Base-by-base conservation (phyloP, 2,797 vertebrate genomes). In the Gymnopithys bicolor region DNA sequence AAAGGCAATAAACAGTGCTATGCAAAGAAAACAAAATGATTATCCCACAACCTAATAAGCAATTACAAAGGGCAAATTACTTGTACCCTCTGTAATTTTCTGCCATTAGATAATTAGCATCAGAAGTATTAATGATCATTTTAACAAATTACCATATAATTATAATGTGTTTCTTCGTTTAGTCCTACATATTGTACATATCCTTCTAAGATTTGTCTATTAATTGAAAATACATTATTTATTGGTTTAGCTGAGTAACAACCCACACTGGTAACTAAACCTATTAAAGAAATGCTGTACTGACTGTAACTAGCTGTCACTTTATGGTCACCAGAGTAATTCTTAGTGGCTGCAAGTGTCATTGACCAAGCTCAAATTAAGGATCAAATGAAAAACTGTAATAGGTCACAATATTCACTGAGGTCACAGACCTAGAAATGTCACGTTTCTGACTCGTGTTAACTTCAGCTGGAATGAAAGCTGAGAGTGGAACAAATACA, bases 71-170 rank as follows among this genome's bases (percentile, higher is more conserved):
- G 94, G 84, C 73, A 77, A 81, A 95, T 94, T 19, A 49, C 60
- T 89, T 88, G 56, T 68, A 84, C 87, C 85, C 91, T 84, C 93
- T 82, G 89, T 91, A 83, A 94, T 94, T 96, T 95, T 96, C 94
- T 96, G 80, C 90, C 90, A 93, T 88, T 94, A 94, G 92, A 74
- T 96, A 94, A 97, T 96, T 96, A 93, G 89, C 79, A 90, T 91
- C 88, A 90, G 87, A 96, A 93, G 91, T 96, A 95, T 96, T 96
- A 95, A 96, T 71, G 89, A 95, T 84, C 41, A 33, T 94, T 95
- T 92, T 92, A 90, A 95, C 69, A 94, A 91, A 96, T 96, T 93
- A 64, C 67, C 41, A 13, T 88, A 77, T 94, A 93, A 97, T 95
- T 96, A 90, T 93, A 93, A 93, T 53, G 46, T 27, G 78, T 94